Evolutionary conservation across 2,113 vertebrate species (phyloP).

Genomic region (Oryctolagus cuniculus): mOryCun1.1 NC_091449.1:55335501-55336000

Average conservation of each 20-base stretch:
- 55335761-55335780: slow-evolving; percentile 99
- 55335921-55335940: slow-evolving; percentile 44
- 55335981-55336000: background rate
- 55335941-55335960: background rate
- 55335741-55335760: slow-evolving; percentile 95
- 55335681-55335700: slow-evolving; percentile 33
- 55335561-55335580: background rate
- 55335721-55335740: slow-evolving; percentile 98
- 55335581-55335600: background rate
- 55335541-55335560: slow-evolving; percentile 17
- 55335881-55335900: slow-evolving; percentile 98
- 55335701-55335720: slow-evolving; percentile 90
- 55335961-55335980: slow-evolving; percentile 18
- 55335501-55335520: background rate
- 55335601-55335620: background rate
- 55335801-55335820: slow-evolving; percentile 99
- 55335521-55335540: slow-evolving; percentile 40
- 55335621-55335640: background rate
- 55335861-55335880: slow-evolving; percentile 98
- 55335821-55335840: slow-evolving; percentile 97
- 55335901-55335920: slow-evolving; percentile 81
- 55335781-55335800: slow-evolving; percentile 99
- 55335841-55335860: slow-evolving; percentile 96
- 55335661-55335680: slow-evolving; percentile 19
- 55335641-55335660: background rate